Evolutionary conservation across 2,113 vertebrate species (phyloP), one percentile per base, ranked within the genome.

Genomic region (Mesocricetus auratus): DNA sequence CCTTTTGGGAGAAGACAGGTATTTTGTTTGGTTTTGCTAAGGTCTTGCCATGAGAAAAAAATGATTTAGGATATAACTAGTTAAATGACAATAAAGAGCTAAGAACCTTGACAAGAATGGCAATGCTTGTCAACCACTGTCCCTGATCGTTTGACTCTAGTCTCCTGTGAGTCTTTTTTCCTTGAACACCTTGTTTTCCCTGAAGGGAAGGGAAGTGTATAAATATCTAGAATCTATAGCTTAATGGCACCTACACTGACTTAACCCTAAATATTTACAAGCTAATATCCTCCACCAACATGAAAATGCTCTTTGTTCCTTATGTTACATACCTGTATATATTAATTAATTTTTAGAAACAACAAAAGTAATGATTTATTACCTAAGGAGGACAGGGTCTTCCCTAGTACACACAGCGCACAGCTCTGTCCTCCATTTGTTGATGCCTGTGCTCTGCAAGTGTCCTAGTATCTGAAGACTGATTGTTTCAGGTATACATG

Each of bases 291-390:
- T 94, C 12, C 50, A 39, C n/a, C 11, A 45, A 90, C 13, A 79
- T 94, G 60, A 75, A 77, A 19, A 50, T n/a, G 58, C 31, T 85
- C 42, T 42, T 64, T 74, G 88, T 93, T 86, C 10, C 64, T 90
- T 66, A 82, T 31, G 3, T 75, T 66, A 33, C 15, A 58, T 53
- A 5, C 12, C 26, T 53, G 1, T 16, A 78, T 85, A 22, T 95
- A 11, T 92, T 56, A 94, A 56, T 47, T 78, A 5, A 29, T 68
- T 96, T 82, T 78, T 79, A 89, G 29, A 95, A 89, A 91, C 5
- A 36, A 39, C 77, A 93, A 45, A 29, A 89, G 71, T 16, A 47
- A 53, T 79, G 82, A 78, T 19, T 89, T 89, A 77, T 39, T 60
- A 74, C 31, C 62, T 64, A 69, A 88, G 53, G 22, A 86, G 22